Evolutionary conservation across 2,797 vertebrate genomes (phyloP), one percentile per base, ranked within the genome.

Genomic region (Melanotaenia pygmaea): DNA sequence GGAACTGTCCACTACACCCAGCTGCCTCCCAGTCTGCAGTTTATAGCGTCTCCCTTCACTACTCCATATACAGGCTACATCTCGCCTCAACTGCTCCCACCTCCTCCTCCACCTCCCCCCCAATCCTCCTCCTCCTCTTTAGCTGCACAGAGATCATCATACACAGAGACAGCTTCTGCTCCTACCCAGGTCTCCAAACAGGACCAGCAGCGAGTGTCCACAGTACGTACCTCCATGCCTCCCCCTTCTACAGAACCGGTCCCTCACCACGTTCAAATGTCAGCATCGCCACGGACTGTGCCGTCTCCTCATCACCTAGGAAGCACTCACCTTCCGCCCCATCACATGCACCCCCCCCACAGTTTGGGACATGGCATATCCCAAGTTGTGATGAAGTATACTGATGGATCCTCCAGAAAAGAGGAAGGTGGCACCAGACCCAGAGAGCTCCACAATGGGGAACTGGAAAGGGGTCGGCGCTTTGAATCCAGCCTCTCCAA

Each of bases 401-500:
- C 92, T 0, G 96, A 98, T 53, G 88, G 95, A 67, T 93, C 92
- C 51, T 50, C 75, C 56, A 97, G 96, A 90, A 99, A 96, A 79
- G 97, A 97, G 76, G 95, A 95, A 2, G 91, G 86, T 12, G 63
- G 76, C 26, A 69, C 71, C 40, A 87, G 91, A 73, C 84, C 91
- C 79, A 95, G 97, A 91, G 97, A 98, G 90, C 91, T 98, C 60
- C 94, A 97, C 82, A 99, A 99, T 0, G 98, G 98, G 0, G 97
- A 98, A 89, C 90, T 97, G 85, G 98, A 98, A 77, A 96, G 96
- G 91, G 94, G 94, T 60, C 92, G 95, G 79, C 87, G 96, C 67
- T 97, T 94, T 0, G 94, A 94, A 28, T 86, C 89, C 40, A 62
- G 56, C 69, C 69, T 77, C 73, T 88, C 85, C 9, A 95, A 94